These are phyloP conservation scores for Neogale vison DNA, from an alignment of 2,113 vertebrate species.

Conservation along the genomic window DNA sequence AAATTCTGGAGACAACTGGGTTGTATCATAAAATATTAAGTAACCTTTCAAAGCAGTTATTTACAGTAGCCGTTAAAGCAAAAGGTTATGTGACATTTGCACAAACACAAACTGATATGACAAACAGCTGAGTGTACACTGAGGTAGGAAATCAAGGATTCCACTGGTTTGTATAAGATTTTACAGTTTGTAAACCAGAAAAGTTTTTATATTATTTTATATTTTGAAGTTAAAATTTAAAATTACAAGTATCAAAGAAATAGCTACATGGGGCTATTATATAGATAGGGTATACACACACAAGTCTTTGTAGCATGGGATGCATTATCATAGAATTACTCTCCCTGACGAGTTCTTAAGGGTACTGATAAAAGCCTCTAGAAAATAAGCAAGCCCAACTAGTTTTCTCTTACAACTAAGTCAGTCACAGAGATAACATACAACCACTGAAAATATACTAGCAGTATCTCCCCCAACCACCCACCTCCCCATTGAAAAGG, in stretches of 20 bases:
- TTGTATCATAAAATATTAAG: constrained; percentile 67
- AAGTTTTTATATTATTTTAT: constrained; percentile 66
- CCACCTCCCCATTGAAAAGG: not conserved
- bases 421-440: not conserved
- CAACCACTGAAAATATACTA: not conserved
- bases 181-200: constrained; percentile 83
- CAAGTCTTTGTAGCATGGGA: constrained; percentile 46
- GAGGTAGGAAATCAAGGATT: constrained; percentile 88
- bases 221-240: constrained; percentile 81
- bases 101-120: constrained; percentile 69
- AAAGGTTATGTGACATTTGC: constrained; percentile 69
- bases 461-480: not conserved
- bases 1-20: constrained; percentile 55
- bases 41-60: constrained; percentile 77
- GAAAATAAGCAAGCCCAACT: constrained; percentile 13
- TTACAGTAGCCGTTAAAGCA: constrained; percentile 80
- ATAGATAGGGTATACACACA: not conserved
- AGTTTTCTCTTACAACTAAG: constrained; percentile 25
- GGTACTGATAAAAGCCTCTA: constrained; percentile 9
- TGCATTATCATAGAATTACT: not conserved
- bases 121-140: constrained; percentile 79
- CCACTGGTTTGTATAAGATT: constrained; percentile 83
- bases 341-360: constrained; percentile 40
- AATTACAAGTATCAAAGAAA: constrained; percentile 73
- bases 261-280: constrained; percentile 43